A percentile compares a stretch with the other conserved stretches of the same genome.
phyloP scores from a whole-genome alignment of 53 echinoderm and acorn worm genomes.

The Mesocentrotus franciscanus region DNA sequence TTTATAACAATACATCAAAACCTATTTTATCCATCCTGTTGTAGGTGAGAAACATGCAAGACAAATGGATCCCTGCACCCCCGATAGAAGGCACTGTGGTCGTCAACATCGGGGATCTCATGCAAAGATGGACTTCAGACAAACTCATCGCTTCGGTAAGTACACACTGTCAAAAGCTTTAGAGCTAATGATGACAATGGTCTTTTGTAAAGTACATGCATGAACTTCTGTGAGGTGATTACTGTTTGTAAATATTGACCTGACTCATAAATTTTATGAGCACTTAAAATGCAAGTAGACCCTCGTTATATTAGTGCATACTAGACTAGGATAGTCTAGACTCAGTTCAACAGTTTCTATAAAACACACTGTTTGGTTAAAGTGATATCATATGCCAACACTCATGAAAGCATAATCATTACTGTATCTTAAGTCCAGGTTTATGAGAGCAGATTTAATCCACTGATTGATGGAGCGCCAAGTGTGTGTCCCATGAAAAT shows the following conservation, averaged over 20 bases:
- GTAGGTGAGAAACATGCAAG: conserved; percentile 77
- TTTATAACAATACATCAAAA: too few species aligned
- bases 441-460: too few species aligned
- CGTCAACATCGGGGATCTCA: conserved; percentile 88
- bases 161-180: conserved; percentile 21
- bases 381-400: too few species aligned
- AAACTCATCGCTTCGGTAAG: conserved; percentile 82
- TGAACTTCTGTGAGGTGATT: neutral
- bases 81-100: conserved; percentile 83
- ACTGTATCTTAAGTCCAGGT: too few species aligned
- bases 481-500: too few species aligned
- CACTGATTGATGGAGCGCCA: too few species aligned
- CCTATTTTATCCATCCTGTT: too few species aligned
- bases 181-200: neutral
- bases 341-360: too few species aligned
- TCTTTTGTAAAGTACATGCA: neutral
- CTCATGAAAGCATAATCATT: too few species aligned
- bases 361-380: too few species aligned
- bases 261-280: neutral
- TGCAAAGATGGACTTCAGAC: conserved; percentile 93
- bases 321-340: too few species aligned
- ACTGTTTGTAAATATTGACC: neutral
- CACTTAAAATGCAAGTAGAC: neutral
- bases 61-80: conserved; percentile 73
- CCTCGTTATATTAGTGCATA: neutral